Evolutionary conservation across 2,888 invertebrate genomes (phyloP).

Genomic region (Drosophila anomelani): DNA sequence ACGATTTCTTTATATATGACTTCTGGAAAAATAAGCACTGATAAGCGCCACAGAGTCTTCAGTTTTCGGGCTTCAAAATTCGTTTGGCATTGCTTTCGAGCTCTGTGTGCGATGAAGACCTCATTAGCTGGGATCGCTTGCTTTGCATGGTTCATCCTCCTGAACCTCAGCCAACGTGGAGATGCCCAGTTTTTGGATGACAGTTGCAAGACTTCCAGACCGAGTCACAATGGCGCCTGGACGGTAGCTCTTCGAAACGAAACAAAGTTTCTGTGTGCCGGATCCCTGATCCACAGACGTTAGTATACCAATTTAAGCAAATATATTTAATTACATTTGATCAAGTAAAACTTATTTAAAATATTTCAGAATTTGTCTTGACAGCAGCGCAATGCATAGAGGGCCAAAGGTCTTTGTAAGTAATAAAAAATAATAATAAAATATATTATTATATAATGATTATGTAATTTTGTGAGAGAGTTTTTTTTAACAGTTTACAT

Average conservation of each 20-base stretch:
- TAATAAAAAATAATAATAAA: not conserved
- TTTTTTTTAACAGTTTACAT: too few species aligned
- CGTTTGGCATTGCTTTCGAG: not conserved
- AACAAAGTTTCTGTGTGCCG: not conserved
- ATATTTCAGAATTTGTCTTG: not conserved
- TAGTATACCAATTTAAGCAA: too few species aligned
- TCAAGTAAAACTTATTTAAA: not conserved
- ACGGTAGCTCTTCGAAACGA: not conserved
- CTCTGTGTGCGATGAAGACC: not conserved
- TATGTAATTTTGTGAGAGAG: too few species aligned
- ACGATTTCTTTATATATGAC: not conserved
- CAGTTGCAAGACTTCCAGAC: not conserved
- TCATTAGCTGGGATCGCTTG: not conserved
- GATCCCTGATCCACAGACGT: not conserved
- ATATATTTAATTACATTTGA: not conserved
- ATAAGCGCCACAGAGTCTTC: not conserved
- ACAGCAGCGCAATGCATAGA: conserved; percentile 2
- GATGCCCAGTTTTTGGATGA: not conserved
- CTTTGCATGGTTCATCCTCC: not conserved
- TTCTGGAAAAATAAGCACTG: not conserved
- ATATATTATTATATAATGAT: too few species aligned
- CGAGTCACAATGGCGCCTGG: not conserved
- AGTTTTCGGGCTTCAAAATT: not conserved
- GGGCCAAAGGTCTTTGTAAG: not conserved
- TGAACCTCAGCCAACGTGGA: not conserved